phyloP scores from a whole-genome alignment of 1,140 invertebrate species.

The Cherax destructor region DNA sequence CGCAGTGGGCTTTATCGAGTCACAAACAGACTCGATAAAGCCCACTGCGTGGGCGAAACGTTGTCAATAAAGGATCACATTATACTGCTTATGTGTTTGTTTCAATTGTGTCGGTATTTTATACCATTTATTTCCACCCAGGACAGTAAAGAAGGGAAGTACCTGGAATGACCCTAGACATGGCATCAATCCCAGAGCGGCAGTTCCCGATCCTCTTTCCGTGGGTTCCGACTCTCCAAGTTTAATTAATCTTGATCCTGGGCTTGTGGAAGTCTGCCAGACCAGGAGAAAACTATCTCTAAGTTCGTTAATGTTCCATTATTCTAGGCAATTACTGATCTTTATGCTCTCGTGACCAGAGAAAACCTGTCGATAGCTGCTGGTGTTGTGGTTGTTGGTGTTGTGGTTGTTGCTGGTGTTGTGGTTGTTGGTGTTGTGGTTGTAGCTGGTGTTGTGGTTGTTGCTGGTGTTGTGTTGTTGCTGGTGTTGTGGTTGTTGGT shows the following conservation, averaged over 20 bases:
- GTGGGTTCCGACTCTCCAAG: background rate
- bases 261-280: background rate
- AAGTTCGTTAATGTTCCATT: slow-evolving; percentile 18
- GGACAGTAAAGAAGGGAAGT: background rate
- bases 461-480: too few relatives aligned
- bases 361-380: background rate
- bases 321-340: background rate
- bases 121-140: too few relatives aligned
- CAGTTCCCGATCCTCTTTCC: background rate
- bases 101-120: too few relatives aligned
- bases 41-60: too few relatives aligned
- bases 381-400: background rate
- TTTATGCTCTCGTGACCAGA: background rate
- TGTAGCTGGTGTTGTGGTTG: too few relatives aligned
- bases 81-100: too few relatives aligned
- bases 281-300: background rate
- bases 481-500: too few relatives aligned
- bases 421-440: background rate
- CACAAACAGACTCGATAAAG: too few relatives aligned
- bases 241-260: slow-evolving; percentile 31
- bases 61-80: too few relatives aligned
- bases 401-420: background rate
- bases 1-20: too few relatives aligned
- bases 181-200: background rate
- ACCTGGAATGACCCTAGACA: background rate